Conservation (phyloP, 2,888 invertebrate genomes). For the Orchesella flavescens region DNA sequence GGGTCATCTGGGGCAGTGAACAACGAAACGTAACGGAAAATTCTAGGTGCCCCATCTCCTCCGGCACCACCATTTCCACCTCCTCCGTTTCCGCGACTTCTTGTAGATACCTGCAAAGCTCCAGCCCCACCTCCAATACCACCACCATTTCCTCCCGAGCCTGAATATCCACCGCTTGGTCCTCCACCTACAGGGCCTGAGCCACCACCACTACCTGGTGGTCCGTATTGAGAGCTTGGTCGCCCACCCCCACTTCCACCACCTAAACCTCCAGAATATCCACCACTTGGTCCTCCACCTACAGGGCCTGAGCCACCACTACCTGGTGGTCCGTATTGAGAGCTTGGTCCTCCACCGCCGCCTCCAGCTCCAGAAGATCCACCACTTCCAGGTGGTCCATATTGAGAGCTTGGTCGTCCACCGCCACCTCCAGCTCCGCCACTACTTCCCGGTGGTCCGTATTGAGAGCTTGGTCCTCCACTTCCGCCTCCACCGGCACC, state of each 20-base stretch:
- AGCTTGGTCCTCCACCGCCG: neutral
- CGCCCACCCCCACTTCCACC: constrained; percentile 8
- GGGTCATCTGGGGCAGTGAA: constrained; percentile 59
- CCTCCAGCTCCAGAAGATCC: neutral
- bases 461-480: constrained; percentile 1
- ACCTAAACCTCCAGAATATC: neutral
- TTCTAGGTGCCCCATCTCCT: constrained; percentile 23
- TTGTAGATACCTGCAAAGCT: constrained; percentile 16
- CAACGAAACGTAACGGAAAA: constrained; percentile 57
- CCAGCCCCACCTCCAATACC: neutral
- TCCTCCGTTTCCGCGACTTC: constrained; percentile 27
- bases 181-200: neutral
- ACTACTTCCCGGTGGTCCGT: constrained; percentile 15
- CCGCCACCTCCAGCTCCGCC: constrained; percentile 17
- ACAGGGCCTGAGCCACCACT: neutral
- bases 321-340: constrained; percentile 10
- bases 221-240: neutral
- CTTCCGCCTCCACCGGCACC: neutral
- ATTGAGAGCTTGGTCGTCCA: constrained; percentile 9
- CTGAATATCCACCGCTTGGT: constrained; percentile 17
- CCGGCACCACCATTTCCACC: neutral
- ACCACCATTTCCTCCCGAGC: neutral
- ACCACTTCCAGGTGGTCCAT: constrained; percentile 36
- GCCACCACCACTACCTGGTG: constrained; percentile 19
- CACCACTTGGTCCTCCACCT: neutral